These are phyloP conservation scores for Hyles vespertilio DNA, from an alignment of 1,140 invertebrate species.

Conservation along the genomic window DNA sequence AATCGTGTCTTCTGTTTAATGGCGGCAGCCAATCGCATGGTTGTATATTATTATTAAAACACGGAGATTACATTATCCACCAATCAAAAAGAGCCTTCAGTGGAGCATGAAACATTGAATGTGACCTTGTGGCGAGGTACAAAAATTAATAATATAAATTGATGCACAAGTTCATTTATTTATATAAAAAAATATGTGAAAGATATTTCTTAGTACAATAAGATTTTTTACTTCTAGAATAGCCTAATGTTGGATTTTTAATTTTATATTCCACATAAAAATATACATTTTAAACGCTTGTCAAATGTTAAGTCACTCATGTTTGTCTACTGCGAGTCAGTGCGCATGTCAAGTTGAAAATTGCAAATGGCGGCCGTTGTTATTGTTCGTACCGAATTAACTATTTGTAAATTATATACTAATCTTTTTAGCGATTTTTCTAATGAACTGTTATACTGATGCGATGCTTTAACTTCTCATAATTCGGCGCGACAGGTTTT, in stretches of 20 bases:
- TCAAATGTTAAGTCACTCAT: slow-evolving; percentile 55
- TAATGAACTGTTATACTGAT: slow-evolving; percentile 68
- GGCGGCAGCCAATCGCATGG: slow-evolving; percentile 57
- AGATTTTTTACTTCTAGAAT: too few relatives aligned
- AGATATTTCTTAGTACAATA: too few relatives aligned
- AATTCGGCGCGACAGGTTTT: slow-evolving; percentile 65
- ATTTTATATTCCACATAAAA: too few relatives aligned
- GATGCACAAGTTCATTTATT: background rate
- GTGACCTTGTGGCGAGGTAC: slow-evolving; percentile 45
- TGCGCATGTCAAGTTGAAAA: slow-evolving; percentile 77
- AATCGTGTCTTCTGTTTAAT: slow-evolving; percentile 61
- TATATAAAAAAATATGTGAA: too few relatives aligned
- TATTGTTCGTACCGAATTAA: slow-evolving; percentile 77
- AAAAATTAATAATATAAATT: background rate
- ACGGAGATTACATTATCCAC: slow-evolving; percentile 52
- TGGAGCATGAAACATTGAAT: slow-evolving; percentile 55
- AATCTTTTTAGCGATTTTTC: slow-evolving; percentile 74
- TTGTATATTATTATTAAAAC: slow-evolving; percentile 48
- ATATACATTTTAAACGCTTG: slow-evolving; percentile 20
- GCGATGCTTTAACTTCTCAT: slow-evolving; percentile 65
- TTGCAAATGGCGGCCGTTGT: slow-evolving; percentile 78
- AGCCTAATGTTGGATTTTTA: too few relatives aligned
- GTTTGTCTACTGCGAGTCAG: slow-evolving; percentile 69
- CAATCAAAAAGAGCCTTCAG: slow-evolving; percentile 55
- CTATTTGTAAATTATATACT: slow-evolving; percentile 76